These are phyloP conservation scores for Atherix ibis DNA, from an alignment of 2,888 invertebrate genomes.

Conservation along the genomic window DNA sequence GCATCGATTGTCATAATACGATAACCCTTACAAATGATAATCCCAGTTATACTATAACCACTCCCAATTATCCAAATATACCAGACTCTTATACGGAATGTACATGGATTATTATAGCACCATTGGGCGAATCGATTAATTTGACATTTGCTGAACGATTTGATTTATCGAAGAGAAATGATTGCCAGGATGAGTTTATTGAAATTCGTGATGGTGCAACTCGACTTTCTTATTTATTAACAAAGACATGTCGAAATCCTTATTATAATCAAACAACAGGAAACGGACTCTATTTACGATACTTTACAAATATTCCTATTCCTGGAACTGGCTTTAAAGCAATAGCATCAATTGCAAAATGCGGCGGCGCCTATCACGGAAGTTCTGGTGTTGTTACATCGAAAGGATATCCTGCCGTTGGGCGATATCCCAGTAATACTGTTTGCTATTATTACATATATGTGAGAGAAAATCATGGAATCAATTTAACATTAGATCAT, in stretches of 20 bases:
- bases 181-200: slow-evolving; percentile 39
- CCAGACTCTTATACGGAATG: slow-evolving; percentile 72
- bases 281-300: slow-evolving; percentile 57
- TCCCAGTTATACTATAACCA: slow-evolving; percentile 40
- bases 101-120: slow-evolving; percentile 58
- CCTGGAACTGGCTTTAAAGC: slow-evolving; percentile 65
- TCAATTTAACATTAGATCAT: slow-evolving; percentile 34
- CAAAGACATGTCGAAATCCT: slow-evolving; percentile 47
- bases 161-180: slow-evolving; percentile 38
- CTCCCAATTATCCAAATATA: slow-evolving; percentile 69
- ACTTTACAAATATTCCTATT: slow-evolving; percentile 48
- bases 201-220: slow-evolving; percentile 77
- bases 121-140: slow-evolving; percentile 54
- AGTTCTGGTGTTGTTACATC: slow-evolving; percentile 43
- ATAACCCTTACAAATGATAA: slow-evolving; percentile 38
- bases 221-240: slow-evolving; percentile 44
- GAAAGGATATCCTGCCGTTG: slow-evolving; percentile 48
- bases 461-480: slow-evolving; percentile 28
- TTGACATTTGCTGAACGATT: slow-evolving; percentile 64
- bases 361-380: slow-evolving; percentile 55
- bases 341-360: slow-evolving; percentile 28
- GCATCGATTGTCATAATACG: slow-evolving; percentile 51
- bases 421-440: slow-evolving; percentile 39
- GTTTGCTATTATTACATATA: slow-evolving; percentile 59
- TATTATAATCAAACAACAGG: slow-evolving; percentile 34